Conservation (phyloP, 2,113 vertebrate species). For the Thamnaconus septentrionalis region DNA sequence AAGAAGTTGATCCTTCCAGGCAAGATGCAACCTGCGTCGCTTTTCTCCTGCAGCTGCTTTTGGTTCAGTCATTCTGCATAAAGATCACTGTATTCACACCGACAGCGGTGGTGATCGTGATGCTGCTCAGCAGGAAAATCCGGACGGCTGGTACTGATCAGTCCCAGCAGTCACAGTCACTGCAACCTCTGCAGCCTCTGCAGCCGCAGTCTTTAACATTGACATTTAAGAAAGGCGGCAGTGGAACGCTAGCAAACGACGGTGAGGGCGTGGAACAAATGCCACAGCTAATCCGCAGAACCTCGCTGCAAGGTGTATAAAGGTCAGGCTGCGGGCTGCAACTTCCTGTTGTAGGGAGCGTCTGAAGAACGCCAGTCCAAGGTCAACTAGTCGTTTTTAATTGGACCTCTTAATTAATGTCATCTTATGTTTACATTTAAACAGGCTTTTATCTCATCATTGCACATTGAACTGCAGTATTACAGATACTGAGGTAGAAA, state of each 20-base stretch:
- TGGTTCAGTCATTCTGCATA: slow-evolving; percentile 16
- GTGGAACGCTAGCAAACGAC: slow-evolving; percentile 22
- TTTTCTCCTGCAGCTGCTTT: slow-evolving; percentile 6
- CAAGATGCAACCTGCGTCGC: slow-evolving; percentile 36
- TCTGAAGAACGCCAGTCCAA: no score
- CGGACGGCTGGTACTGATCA: not conserved
- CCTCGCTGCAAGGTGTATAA: slow-evolving; percentile 31
- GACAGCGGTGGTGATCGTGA: slow-evolving; percentile 1
- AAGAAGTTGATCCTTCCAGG: not conserved
- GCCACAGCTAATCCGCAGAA: slow-evolving; percentile 43
- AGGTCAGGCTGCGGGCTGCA: slow-evolving; percentile 31
- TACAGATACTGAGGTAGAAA: no score
- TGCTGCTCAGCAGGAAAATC: slow-evolving; percentile 60
- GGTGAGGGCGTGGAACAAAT: slow-evolving; percentile 39
- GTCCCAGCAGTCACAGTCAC: not conserved
- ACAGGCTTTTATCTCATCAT: no score
- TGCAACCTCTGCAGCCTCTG: no score
- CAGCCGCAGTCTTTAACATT: no score
- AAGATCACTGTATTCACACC: not conserved
- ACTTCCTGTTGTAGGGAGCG: not conserved
- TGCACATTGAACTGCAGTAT: no score
- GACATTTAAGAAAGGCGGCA: not conserved
- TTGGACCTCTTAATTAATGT: no score
- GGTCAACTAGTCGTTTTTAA: no score
- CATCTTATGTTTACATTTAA: no score